Conservation (phyloP, 2,888 invertebrate species). For the Ceraclea dissimilis region DNA sequence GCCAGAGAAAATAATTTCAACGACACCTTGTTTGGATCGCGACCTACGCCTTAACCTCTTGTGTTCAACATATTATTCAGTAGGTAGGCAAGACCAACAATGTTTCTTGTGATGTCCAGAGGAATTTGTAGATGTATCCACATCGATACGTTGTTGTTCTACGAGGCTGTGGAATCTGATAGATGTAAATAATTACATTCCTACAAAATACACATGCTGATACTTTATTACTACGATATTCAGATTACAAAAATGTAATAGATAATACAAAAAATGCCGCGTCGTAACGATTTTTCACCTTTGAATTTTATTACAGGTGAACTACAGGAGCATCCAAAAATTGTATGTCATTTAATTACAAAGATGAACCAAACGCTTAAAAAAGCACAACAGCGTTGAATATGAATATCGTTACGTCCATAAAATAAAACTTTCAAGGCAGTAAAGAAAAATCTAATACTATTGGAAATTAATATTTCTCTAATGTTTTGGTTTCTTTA, state of each 20-base stretch:
- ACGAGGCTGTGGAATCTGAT: constrained; percentile 4
- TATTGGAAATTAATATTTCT: no score
- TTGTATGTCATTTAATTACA: no score
- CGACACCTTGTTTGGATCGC: not conserved
- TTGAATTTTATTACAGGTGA: not conserved
- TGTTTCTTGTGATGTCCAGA: constrained; percentile 5
- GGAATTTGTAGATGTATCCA: constrained; percentile 11
- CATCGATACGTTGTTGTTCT: not conserved
- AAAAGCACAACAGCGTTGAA: not conserved
- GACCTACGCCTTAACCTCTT: constrained; percentile 1
- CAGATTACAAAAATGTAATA: not conserved
- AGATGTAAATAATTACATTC: constrained; percentile 15
- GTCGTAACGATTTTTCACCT: not conserved
- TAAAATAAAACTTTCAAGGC: not conserved
- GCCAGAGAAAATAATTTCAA: not conserved
- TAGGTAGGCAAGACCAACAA: not conserved
- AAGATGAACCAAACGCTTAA: not conserved
- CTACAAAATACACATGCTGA: constrained; percentile 1
- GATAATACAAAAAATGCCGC: not conserved
- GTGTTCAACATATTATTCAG: not conserved
- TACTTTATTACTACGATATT: constrained; percentile 2
- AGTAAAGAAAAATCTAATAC: no score
- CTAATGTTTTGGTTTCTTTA: no score
- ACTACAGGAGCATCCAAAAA: not conserved
- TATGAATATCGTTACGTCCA: not conserved